Evolutionary conservation across 2,113 vertebrate genomes (phyloP).

Genomic region (Halcyon malimbica): DNA sequence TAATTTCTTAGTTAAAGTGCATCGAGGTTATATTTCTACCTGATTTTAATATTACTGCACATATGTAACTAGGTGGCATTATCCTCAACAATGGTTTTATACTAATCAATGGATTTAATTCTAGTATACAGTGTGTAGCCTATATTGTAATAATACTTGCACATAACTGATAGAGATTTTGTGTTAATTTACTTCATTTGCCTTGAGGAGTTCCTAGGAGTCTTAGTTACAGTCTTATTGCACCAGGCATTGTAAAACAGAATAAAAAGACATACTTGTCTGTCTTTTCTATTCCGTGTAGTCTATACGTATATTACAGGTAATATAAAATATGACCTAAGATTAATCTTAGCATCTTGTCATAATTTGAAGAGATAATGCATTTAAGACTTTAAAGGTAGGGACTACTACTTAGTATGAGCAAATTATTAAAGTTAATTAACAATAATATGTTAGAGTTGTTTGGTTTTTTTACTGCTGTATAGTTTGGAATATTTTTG

Average conservation of each 20-base stretch:
- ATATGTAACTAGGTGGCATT: not conserved
- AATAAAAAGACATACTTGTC: not conserved
- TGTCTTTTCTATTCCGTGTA: too few species aligned
- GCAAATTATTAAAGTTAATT: not conserved
- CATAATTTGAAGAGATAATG: not conserved
- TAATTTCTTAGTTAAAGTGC: not conserved
- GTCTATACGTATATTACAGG: not conserved
- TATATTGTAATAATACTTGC: not conserved
- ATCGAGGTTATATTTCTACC: not conserved
- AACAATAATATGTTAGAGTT: not conserved
- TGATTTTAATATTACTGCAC: not conserved
- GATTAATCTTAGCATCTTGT: not conserved
- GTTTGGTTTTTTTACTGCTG: not conserved
- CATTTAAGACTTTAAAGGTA: not conserved
- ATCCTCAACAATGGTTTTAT: not conserved
- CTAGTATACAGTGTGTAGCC: not conserved
- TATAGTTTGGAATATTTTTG: not conserved
- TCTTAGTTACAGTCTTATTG: not conserved
- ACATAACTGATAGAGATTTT: not conserved
- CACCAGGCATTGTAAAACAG: not conserved
- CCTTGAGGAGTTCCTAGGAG: not conserved
- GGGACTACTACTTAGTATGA: not conserved
- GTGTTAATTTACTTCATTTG: slow-evolving; percentile 18
- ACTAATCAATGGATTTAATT: not conserved
- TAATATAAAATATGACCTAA: not conserved